Evolutionary conservation across 2,888 invertebrate genomes (phyloP), one percentile per base, ranked within the genome.

Genomic region (Brenthis daphne): DNA sequence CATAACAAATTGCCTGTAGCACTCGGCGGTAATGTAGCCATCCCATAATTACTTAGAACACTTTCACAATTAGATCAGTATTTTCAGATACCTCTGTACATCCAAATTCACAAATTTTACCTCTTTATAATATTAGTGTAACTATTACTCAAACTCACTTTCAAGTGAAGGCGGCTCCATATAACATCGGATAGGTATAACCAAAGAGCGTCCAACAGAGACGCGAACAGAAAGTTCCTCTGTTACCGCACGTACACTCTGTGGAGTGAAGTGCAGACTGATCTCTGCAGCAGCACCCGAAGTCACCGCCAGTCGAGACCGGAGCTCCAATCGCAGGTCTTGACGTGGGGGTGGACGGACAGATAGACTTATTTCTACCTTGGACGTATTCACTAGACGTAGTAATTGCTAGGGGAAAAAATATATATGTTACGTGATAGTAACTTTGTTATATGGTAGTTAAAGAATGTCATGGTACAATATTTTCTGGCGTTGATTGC

Each of bases 151-250:
- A 57, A 37, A 76, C 82, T 78, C 16, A 89, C 90, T 81, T 20
- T 85, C 74, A 0, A 91, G 77, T 0, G 82, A 2, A 0, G 90
- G 90, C 2, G 90, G 85, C 71, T 85, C 76, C 83, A 89, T 85
- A 69, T 84, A 89, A 74, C 89, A 89, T 11, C 73, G 65, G 54
- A 90, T 80, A 2, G 86, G 89, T 60, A 89, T 76, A 2, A 47
- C 11, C 55, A 80, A 33, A 50, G 73, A 2, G 57, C 74, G 61
- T 8, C 82, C 83, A 1, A 68, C 50, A 0, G 86, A 84, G 16
- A 81, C 86, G 0, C 85, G 80, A 20, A 90, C 77, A 2, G 64
- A 56, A 57, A 90, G 57, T 65, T 65, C 67, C 69, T 88, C 89
- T 2, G 54, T 56, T 11, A 89, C 50, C 37, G 76, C 67, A 24